phyloP scores from a whole-genome alignment of 2,888 invertebrate species.

The Hanleya hanleyi region DNA sequence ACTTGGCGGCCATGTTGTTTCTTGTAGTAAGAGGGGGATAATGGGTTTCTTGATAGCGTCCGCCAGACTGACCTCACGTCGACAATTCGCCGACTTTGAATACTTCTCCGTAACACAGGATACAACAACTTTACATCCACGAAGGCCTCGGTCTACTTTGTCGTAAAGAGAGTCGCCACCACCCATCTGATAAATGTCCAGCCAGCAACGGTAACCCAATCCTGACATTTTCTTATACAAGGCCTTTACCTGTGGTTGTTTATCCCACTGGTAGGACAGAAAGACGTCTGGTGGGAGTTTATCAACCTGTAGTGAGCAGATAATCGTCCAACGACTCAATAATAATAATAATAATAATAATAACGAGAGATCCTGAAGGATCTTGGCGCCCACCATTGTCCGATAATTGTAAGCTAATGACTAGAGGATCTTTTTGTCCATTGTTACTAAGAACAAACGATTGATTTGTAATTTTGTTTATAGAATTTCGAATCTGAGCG shows the following conservation, averaged over 20 bases:
- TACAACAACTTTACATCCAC: conserved; percentile 61
- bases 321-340: too few species aligned
- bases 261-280: conserved; percentile 71
- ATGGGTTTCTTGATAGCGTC: conserved; percentile 69
- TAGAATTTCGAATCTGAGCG: too few species aligned
- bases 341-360: too few species aligned
- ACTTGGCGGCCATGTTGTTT: conserved; percentile 66
- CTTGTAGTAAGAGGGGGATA: conserved; percentile 66
- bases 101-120: conserved; percentile 70
- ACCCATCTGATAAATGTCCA: conserved; percentile 72
- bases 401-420: too few species aligned
- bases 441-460: too few species aligned
- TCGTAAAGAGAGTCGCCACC: conserved; percentile 71
- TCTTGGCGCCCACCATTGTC: too few species aligned
- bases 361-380: too few species aligned
- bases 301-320: too few species aligned
- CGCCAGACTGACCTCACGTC: conserved; percentile 67
- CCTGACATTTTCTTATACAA: conserved; percentile 57
- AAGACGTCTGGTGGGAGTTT: conserved; percentile 55
- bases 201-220: conserved; percentile 65
- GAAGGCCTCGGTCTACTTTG: conserved; percentile 67
- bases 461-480: too few species aligned
- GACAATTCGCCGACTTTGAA: conserved; percentile 67
- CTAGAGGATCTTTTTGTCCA: too few species aligned
- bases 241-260: conserved; percentile 63